phyloP scores from a whole-genome alignment of 2,888 invertebrate genomes.

The Rotaria sp. region DNA sequence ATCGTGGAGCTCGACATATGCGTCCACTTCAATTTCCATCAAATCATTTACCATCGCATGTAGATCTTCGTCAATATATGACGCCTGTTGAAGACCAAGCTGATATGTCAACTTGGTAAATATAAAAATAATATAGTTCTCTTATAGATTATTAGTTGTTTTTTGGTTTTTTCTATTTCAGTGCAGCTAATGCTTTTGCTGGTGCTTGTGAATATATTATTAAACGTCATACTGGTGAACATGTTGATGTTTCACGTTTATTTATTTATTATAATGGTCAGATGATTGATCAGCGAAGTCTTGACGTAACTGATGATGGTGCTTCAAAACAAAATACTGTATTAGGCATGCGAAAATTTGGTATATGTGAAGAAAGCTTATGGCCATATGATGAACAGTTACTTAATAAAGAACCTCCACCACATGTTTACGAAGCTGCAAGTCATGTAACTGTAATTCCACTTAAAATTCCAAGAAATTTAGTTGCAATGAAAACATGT shows the following conservation, averaged over 20 bases:
- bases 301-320: background rate
- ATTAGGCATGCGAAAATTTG: constrained; percentile 2
- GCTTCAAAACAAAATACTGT: background rate
- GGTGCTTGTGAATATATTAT: background rate
- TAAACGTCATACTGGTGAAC: background rate
- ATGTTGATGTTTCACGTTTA: background rate
- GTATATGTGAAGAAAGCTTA: background rate
- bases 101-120: constrained; percentile 11
- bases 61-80: background rate
- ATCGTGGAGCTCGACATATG: background rate
- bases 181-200: background rate
- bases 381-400: background rate
- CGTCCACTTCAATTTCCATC: background rate
- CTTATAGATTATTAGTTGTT: too few relatives aligned
- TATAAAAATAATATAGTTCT: background rate
- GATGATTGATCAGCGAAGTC: background rate
- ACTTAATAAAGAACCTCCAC: background rate
- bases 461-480: constrained; percentile 12
- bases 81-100: background rate
- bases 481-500: constrained; percentile 10
- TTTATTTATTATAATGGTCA: constrained; percentile 12
- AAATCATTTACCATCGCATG: background rate
- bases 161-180: background rate
- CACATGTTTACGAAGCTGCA: background rate
- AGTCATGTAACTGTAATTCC: background rate